Conservation (phyloP, 2,888 invertebrate species). For the Ypsolopha scabrella region DNA sequence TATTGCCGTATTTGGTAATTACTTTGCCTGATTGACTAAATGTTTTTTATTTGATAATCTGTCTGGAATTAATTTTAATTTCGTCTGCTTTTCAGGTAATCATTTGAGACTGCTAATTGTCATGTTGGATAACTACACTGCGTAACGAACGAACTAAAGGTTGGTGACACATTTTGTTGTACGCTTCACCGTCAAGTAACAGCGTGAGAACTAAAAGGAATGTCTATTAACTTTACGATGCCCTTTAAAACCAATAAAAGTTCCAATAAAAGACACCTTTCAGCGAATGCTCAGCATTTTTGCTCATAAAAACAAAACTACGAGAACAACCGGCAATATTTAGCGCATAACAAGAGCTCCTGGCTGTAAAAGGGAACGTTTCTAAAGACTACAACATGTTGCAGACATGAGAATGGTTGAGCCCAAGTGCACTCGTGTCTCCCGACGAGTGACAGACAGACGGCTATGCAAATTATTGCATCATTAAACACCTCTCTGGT, state of each 20-base stretch:
- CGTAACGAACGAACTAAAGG: no score
- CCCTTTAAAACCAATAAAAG: no score
- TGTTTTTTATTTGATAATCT: no score
- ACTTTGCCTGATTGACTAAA: background rate
- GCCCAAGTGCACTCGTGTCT: background rate
- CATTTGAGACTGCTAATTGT: no score
- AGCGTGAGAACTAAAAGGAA: no score
- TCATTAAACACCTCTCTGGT: slow-evolving; percentile 63
- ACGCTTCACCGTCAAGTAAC: no score
- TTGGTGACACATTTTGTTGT: no score
- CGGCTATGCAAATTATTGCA: slow-evolving; percentile 65
- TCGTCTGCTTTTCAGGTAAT: no score
- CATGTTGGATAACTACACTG: no score
- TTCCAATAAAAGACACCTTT: background rate
- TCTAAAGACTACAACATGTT: slow-evolving; percentile 26
- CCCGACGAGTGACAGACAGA: slow-evolving; percentile 32
- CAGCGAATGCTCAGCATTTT: background rate
- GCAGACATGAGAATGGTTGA: slow-evolving; percentile 55
- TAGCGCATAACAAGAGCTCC: slow-evolving; percentile 39
- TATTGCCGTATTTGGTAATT: background rate
- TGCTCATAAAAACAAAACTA: background rate
- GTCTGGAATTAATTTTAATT: no score
- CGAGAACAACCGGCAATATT: background rate
- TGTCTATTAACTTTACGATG: no score
- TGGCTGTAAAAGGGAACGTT: slow-evolving; percentile 40